Evolutionary conservation across 2,113 vertebrate species (phyloP), one percentile per base, ranked within the genome.

Genomic region (Tachuris rubrigastra): DNA sequence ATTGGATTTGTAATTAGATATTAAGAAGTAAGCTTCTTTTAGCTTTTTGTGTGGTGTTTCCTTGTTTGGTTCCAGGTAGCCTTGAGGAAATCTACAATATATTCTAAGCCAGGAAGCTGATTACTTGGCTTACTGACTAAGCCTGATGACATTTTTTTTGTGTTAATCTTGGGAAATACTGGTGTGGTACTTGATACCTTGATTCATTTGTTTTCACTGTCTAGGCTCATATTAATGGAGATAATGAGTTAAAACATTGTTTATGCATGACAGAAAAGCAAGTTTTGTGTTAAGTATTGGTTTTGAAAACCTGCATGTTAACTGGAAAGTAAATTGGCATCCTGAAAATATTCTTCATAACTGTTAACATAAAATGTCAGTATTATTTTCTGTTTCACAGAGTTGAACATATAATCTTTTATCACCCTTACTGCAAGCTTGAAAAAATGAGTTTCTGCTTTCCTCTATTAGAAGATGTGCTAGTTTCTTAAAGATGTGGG

Each of bases 141-240:
- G 42, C 39, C 30, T 79, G 42, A 91, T 82, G 84, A 73, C 66
- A 28, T 22, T 7, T 30, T 33, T 69, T 73, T 75, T 74, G 83
- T 1, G 0, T 55, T 79, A 69, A 60, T 81, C 71, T 93, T 0
- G 8, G 84, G 90, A 92, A 96, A 77, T 94, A 72, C 68, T 62
- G 87, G 8, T 33, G 15, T 84, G 58, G 52, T 96, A 84, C 72
- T 63, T 95, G 68, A 90, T 95, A 66, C 49, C 42, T 95, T 83
- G 60, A 78, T 89, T 77, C 17, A 62, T 63, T 92, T 92, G 42
- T 46, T 81, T 68, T 71, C 72, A 55, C 55, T 95, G 75, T 89
- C 46, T 86, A 91, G 30, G 53, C 53, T 90, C 10, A 8, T 75
- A 39, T 58, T 87, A 77, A 44, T 58, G 46, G 46, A 92, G 37